Evolutionary conservation across 2,888 invertebrate species (phyloP).

Genomic region (Augochlorella aurata): DNA sequence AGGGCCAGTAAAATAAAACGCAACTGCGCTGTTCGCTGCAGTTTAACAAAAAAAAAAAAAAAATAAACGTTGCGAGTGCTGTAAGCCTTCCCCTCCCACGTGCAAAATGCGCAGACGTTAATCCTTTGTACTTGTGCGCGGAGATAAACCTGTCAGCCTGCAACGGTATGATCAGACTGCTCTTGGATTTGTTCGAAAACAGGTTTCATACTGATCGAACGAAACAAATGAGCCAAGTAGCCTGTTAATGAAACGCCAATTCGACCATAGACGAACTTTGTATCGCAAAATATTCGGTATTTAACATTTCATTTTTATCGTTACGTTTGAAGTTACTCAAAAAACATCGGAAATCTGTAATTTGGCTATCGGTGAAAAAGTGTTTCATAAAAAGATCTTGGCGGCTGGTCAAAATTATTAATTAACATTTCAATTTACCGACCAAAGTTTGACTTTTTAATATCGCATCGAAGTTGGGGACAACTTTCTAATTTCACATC

Average conservation of each 20-base stretch:
- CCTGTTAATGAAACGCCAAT: background rate
- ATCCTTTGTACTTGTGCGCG: conserved; percentile 45
- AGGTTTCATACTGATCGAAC: conserved; percentile 7
- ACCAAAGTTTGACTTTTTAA: background rate
- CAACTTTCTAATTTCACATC: background rate
- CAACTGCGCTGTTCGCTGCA: conserved; percentile 27
- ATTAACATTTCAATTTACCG: background rate
- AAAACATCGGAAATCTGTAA: too few relatives aligned
- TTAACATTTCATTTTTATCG: background rate
- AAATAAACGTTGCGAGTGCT: conserved; percentile 16
- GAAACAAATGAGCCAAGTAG: background rate
- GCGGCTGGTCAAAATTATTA: background rate
- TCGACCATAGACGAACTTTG: background rate
- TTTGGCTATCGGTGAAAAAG: too few relatives aligned
- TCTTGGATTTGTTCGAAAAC: conserved; percentile 21
- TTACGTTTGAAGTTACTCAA: too few relatives aligned
- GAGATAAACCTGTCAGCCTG: conserved; percentile 29
- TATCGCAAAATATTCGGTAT: background rate
- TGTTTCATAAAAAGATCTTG: too few relatives aligned
- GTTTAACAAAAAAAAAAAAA: conserved; percentile 11
- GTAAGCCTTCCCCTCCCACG: background rate
- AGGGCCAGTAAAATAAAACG: conserved; percentile 11
- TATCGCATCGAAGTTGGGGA: background rate
- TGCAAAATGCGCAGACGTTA: conserved; percentile 29
- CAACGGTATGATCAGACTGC: conserved; percentile 18